A percentile compares a stretch with the other conserved stretches of the same genome.
Evolutionary conservation across 1,140 invertebrate genomes (phyloP).

Genomic region (Panagrolaimus sp.): DNA sequence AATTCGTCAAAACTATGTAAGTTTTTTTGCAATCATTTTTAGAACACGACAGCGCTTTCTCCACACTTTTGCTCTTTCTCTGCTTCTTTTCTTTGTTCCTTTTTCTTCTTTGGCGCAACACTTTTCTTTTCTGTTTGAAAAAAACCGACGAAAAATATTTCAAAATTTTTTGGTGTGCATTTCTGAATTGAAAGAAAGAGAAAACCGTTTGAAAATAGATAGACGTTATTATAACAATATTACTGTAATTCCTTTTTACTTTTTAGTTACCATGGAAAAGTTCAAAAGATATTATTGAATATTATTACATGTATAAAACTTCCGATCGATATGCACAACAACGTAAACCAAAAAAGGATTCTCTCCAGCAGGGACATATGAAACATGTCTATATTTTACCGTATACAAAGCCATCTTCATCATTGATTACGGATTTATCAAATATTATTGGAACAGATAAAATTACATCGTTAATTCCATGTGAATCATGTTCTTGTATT

Average conservation of each 20-base stretch:
- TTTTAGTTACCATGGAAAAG: conserved; percentile 95
- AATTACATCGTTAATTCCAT: conserved; percentile 29
- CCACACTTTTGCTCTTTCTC: too few species aligned
- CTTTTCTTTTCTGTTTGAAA: neutral
- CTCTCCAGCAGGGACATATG: conserved; percentile 89
- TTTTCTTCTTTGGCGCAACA: neutral
- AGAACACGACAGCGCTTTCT: too few species aligned
- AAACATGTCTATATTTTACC: conserved; percentile 96
- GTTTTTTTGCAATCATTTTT: conserved; percentile 59
- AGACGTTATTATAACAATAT: conserved; percentile 9
- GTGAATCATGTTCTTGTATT: conserved; percentile 58
- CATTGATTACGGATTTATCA: conserved; percentile 22
- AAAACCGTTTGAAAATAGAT: too few species aligned
- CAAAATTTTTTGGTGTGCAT: too few species aligned
- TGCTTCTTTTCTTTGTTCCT: too few species aligned
- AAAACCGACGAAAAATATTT: too few species aligned
- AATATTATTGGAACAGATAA: conserved; percentile 20
- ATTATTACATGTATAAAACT: conserved; percentile 99
- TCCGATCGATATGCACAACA: conserved; percentile 71
- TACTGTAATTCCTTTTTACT: conserved; percentile 15
- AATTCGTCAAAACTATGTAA: conserved; percentile 92
- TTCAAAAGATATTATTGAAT: conserved; percentile 95
- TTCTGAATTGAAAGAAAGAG: too few species aligned
- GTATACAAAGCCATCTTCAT: conserved; percentile 67
- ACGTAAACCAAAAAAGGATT: conserved; percentile 89